These are phyloP conservation scores for Cercopithecus hamlyni DNA, from an alignment of 2,797 vertebrate species.

Conservation along the genomic window DNA sequence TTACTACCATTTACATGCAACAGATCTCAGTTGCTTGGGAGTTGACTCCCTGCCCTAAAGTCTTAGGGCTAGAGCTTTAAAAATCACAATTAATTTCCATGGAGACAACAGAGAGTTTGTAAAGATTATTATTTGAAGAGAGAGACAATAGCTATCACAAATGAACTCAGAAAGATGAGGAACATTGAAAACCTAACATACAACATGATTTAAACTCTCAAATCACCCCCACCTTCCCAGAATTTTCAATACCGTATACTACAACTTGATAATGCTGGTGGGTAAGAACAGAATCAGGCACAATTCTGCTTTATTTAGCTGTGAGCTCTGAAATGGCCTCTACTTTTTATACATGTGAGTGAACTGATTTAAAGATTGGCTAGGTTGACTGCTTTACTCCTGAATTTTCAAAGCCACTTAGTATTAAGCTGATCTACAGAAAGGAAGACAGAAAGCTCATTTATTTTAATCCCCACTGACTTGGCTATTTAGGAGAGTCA, in stretches of 20 bases:
- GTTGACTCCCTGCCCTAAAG: slow-evolving; percentile 27
- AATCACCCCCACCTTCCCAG: background rate
- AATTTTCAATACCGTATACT: slow-evolving; percentile 71
- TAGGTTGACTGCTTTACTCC: slow-evolving; percentile 56
- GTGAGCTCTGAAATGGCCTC: background rate
- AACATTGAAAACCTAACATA: slow-evolving; percentile 42
- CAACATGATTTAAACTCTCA: slow-evolving; percentile 31
- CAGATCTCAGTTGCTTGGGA: slow-evolving; percentile 23
- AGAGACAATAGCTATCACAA: slow-evolving; percentile 22
- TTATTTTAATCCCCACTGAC: slow-evolving; percentile 73
- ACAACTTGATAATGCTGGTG: slow-evolving; percentile 33
- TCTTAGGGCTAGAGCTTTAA: slow-evolving; percentile 43
- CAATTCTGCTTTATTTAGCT: slow-evolving; percentile 34
- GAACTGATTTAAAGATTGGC: slow-evolving; percentile 56
- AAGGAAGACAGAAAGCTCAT: slow-evolving; percentile 63
- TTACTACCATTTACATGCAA: background rate
- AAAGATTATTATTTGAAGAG: slow-evolving; percentile 42
- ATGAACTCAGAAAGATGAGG: slow-evolving; percentile 41
- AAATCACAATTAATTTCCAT: slow-evolving; percentile 22
- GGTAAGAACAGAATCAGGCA: background rate
- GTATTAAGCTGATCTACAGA: slow-evolving; percentile 58
- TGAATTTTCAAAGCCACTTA: slow-evolving; percentile 54
- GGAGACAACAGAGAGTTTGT: slow-evolving; percentile 6
- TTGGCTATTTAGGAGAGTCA: slow-evolving; percentile 71
- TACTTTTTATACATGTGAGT: slow-evolving; percentile 62